Conservation (phyloP, 92 coral and sea anemone species). For the Porites divaricata region DNA sequence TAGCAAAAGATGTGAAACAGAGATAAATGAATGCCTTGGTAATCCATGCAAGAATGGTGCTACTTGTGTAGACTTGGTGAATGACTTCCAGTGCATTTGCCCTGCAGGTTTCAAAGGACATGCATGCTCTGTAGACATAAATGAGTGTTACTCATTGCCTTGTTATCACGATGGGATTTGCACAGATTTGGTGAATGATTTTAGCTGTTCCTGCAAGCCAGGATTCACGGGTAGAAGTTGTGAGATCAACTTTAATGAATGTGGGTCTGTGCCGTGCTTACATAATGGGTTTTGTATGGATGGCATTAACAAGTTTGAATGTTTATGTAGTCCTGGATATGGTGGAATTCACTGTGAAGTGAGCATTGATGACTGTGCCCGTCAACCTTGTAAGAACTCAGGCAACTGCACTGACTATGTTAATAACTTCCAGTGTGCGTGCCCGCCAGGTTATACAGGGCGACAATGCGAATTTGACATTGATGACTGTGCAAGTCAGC, state of each 20-base stretch:
- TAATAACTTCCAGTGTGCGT: conserved; percentile 68
- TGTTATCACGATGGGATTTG: conserved; percentile 75
- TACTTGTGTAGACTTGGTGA: conserved; percentile 67
- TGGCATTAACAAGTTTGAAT: conserved; percentile 70
- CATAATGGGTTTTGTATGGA: conserved; percentile 81
- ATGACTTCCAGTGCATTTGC: conserved; percentile 78
- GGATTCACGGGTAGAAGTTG: conserved; percentile 78
- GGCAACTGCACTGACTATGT: conserved; percentile 88
- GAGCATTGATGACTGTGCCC: conserved; percentile 84
- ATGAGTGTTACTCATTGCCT: conserved; percentile 80
- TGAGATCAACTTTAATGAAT: conserved; percentile 66
- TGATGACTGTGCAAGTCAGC: conserved; percentile 71
- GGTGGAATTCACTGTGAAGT: conserved; percentile 75
- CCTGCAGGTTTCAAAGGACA: conserved; percentile 82
- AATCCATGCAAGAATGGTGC: conserved; percentile 73
- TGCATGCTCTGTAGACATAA: conserved; percentile 78
- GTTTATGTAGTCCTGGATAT: conserved; percentile 81
- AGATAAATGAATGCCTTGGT: conserved; percentile 64
- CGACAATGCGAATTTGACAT: conserved; percentile 75
- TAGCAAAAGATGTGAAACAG: conserved; percentile 66
- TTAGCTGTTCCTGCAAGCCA: conserved; percentile 67
- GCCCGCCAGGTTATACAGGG: conserved; percentile 80
- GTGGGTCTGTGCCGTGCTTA: conserved; percentile 52
- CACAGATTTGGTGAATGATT: conserved; percentile 72
- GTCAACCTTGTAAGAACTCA: conserved; percentile 68